These are phyloP conservation scores for Ia io DNA, from an alignment of 2,113 vertebrate species.

Conservation along the genomic window DNA sequence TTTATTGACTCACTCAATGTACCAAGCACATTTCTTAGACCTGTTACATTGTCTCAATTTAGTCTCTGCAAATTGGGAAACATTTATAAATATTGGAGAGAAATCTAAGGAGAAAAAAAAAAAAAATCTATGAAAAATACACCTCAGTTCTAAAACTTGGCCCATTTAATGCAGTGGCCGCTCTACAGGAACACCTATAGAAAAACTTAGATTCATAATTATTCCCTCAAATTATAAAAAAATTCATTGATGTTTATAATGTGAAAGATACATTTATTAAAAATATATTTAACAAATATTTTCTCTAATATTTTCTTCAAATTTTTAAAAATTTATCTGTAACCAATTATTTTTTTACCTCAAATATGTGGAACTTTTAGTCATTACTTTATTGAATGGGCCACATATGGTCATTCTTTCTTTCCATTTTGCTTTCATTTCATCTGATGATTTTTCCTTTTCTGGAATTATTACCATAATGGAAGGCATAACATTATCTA, in stretches of 20 bases:
- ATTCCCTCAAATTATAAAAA: background rate
- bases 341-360: background rate
- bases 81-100: background rate
- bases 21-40: background rate
- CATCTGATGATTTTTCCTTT: constrained; percentile 39
- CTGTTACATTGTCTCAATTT: background rate
- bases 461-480: constrained; percentile 36
- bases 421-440: constrained; percentile 43
- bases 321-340: background rate
- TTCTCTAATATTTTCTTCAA: background rate
- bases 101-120: background rate
- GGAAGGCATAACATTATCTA: background rate
- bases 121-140: background rate
- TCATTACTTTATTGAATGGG: background rate
- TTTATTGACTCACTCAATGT: background rate
- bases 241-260: background rate
- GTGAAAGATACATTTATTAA: background rate
- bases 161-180: background rate
- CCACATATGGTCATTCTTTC: background rate
- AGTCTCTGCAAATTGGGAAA: background rate
- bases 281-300: background rate
- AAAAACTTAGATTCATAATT: constrained; percentile 25
- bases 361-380: background rate
- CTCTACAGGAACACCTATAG: background rate
- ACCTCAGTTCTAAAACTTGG: background rate